phyloP scores from a whole-genome alignment of 2,888 invertebrate species.

The Drosophila austrosaltans region DNA sequence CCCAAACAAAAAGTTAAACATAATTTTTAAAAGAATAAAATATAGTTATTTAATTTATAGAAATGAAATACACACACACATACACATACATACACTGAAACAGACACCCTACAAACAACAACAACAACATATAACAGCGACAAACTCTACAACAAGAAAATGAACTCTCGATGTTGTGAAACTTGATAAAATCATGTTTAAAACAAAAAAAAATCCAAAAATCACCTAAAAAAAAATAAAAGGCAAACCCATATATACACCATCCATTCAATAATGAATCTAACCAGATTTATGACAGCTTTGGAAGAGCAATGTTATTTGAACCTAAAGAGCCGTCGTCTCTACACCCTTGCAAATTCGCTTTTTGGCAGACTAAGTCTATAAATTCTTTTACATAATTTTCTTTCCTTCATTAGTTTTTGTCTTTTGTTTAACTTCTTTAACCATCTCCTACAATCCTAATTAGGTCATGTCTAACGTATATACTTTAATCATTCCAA shows the following conservation, averaged over 20 bases:
- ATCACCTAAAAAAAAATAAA: constrained; percentile 28
- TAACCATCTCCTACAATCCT: no score
- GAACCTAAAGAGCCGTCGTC: not conserved
- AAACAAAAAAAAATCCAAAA: constrained; percentile 31
- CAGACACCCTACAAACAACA: constrained; percentile 22
- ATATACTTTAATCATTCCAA: no score
- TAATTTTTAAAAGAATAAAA: constrained; percentile 72
- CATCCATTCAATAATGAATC: constrained; percentile 1
- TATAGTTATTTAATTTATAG: constrained; percentile 66
- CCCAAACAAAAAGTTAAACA: constrained; percentile 76
- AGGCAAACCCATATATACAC: constrained; percentile 21
- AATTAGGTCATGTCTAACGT: no score
- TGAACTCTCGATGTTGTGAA: constrained; percentile 84
- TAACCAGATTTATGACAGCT: constrained; percentile 2
- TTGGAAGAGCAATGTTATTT: not conserved
- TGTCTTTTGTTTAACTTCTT: no score
- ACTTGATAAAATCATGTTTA: constrained; percentile 81
- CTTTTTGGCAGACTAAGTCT: not conserved
- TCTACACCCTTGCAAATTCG: not conserved
- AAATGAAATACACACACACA: constrained; percentile 49
- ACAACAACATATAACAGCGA: constrained; percentile 56
- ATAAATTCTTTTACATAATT: no score
- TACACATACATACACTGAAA: constrained; percentile 35
- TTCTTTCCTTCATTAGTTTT: no score
- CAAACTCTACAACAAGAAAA: constrained; percentile 71